Evolutionary conservation across 1,140 invertebrate genomes (phyloP), one percentile per base, ranked within the genome.

Genomic region (Belonocnema kinseyi): DNA sequence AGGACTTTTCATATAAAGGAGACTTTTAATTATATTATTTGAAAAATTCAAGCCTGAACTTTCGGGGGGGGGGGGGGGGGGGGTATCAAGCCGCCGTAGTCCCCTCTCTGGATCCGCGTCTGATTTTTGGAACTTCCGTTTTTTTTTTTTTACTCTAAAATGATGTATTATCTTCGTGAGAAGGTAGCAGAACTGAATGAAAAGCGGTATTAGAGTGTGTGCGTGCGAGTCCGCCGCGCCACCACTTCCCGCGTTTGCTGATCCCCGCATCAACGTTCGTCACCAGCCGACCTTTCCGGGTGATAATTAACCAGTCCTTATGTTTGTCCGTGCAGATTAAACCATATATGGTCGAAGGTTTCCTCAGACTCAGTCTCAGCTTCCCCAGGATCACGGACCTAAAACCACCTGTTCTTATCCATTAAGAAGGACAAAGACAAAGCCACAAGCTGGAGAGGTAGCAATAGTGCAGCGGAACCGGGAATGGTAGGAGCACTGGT

Each of bases 211-310:
- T 5, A 26, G 12, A 13, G 14, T 66, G 58, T 16, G 4, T 66
- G 58, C 21, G 21, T 14, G 26, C 13, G 58, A 21, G 58, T 11
- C 58, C 8, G 58, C 58, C 21, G 21, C 12, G 19, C 72, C 14
- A 46, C 46, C 19, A 82, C 78, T 79, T 82, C 78, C 50, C 53
- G 3, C 14, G 13, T 8, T 71, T 19, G 76, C 74, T 83, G 75
- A 11, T 80, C n/a, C 53, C 82, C 79, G 79, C 66, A n/a, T 82
- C 17, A 26, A 58, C 70, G 77, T 58, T 83, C 82, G 80, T 77
- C 82, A 83, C 80, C 82, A 80, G 76, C 77, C 76, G 76, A 83
- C 81, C 82, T 83, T 83, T 82, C 78, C 75, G 71, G 80, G 75
- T 53, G 78, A 82, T 82, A 83, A 82, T 83, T 83, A 83, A 74